Evolutionary conservation across 2,797 vertebrate genomes (phyloP), one percentile per base, ranked within the genome.

Genomic region (Ptychobarbus kaznakovi): DNA sequence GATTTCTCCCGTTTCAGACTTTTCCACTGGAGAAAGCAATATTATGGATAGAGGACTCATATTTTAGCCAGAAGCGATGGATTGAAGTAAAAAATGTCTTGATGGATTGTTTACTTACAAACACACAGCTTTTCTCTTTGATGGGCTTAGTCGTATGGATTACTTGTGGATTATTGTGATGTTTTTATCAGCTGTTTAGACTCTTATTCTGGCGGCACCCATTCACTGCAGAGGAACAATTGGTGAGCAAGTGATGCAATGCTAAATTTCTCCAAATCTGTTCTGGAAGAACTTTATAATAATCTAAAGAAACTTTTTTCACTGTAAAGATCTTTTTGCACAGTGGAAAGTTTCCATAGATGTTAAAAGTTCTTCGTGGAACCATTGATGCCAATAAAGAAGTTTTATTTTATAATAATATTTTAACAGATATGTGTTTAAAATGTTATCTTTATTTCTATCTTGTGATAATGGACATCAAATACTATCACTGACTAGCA

Each of bases 381-480:
- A n/a, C 3, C 53, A 56, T 8, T 22, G 22, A n/a, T 56, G 20
- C 20, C 53, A 56, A 22, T 22, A 22, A 56, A 56, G 20, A 56
- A 8, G 7, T 22, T 56, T 56, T 56, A 10, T 22, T 56, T 10
- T 58, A n/a, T 58, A 58, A 10, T 22, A n/a, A 58, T n/a, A 15
- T 22, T 81, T 53, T 7, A 81, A 25, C 42, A 49, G 78, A 66
- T 66, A 2, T 28, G 44, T 46, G 25, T 75, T 75, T 75, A 32
- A 51, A 22, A 35, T 20, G 25, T 16, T 74, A 2, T 51, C 18
- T 22, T 35, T 53, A 18, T 74, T 51, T 22, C 8, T 51, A 28
- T 35, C 49, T 9, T 35, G 25, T 8, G 18, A 51, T 32, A 16
- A 32, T 6, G 2, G 8, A 28, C 13, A 44, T 49, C 7, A 28